Evolutionary conservation across 1,140 invertebrate species (phyloP), one percentile per base, ranked within the genome.

Genomic region (Battus philenor): DNA sequence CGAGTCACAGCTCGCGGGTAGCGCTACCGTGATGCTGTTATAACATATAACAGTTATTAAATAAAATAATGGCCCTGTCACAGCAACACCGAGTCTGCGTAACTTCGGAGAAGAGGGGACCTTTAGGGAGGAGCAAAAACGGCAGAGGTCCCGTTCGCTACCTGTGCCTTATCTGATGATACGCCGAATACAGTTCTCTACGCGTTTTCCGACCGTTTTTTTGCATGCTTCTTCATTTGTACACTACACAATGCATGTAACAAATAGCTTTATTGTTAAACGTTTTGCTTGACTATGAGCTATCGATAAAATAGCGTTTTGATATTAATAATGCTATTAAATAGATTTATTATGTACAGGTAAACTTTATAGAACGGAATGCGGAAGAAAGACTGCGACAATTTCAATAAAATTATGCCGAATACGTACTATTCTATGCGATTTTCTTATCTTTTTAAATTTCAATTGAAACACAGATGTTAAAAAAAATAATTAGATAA

Each of bases 31-130:
- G 26, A 31, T 24, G 8, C 24, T 17, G 26, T 24, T 20, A 33
- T 47, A 44, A 50, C 29, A 49, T 26, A 54, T 58, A 20, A 30
- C 34, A 32, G 57, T 53, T 60, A 44, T 60, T 60, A 48, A 47
- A 47, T 16, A 50, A 44, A 43, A 38, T 31, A 50, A 50, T 44
- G 32, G 41, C 4, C 3, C 30, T 20, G 33, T 39, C 41, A 44
- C 7, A 34, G 15, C 10, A 4, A 18, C 17, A 15, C 10, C n/a
- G 27, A 33, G 24, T 22, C 29, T 9, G 47, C 53, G 39, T 44
- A 49, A 52, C 26, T 68, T 68, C 61, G 53, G 29, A 18, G 61
- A 68, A 68, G 38, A 11, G 9, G 47, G 30, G 27, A 29, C 39
- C 38, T 50, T 48, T 33, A 49, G 12, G 34, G 6, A 12, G 16